A percentile compares a stretch with the other conserved stretches of the same genome.
phyloP scores from a whole-genome alignment of 1,140 invertebrate genomes.

The Phymorhynchus buccinoides region DNA sequence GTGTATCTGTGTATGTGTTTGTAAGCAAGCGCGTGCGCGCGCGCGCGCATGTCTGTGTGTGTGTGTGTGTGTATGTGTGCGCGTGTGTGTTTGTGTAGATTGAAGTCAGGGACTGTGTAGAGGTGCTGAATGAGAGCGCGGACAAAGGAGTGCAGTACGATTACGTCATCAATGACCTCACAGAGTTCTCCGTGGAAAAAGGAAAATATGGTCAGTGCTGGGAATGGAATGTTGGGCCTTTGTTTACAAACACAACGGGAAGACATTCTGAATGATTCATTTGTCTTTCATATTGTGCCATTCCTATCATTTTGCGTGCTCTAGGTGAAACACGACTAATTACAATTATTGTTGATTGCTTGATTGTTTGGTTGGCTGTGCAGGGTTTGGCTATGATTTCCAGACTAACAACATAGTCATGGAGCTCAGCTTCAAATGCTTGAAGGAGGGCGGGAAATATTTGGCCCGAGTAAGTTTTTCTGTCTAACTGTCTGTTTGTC shows the following conservation, averaged over 20 bases:
- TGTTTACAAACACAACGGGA: too few relatives aligned
- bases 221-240: too few relatives aligned
- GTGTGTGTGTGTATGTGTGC: too few relatives aligned
- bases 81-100: constrained; percentile 82
- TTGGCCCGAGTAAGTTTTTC: constrained; percentile 86
- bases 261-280: too few relatives aligned
- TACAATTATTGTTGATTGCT: too few relatives aligned
- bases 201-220: constrained; percentile 47
- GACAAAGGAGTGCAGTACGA: constrained; percentile 88
- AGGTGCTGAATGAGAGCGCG: constrained; percentile 85
- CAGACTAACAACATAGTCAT: constrained; percentile 76
- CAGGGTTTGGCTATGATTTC: constrained; percentile 44
- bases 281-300: too few relatives aligned
- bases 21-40: too few relatives aligned
- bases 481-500: too few relatives aligned
- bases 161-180: constrained; percentile 93
- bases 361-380: background rate
- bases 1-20: too few relatives aligned
- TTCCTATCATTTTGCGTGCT: too few relatives aligned
- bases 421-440: constrained; percentile 84
- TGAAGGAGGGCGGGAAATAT: constrained; percentile 87
- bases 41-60: too few relatives aligned
- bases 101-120: constrained; percentile 90
- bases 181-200: constrained; percentile 84
- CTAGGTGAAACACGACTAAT: too few relatives aligned